Base-by-base conservation (phyloP, 1,140 invertebrate genomes). In the Drosophila neocordata region DNA sequence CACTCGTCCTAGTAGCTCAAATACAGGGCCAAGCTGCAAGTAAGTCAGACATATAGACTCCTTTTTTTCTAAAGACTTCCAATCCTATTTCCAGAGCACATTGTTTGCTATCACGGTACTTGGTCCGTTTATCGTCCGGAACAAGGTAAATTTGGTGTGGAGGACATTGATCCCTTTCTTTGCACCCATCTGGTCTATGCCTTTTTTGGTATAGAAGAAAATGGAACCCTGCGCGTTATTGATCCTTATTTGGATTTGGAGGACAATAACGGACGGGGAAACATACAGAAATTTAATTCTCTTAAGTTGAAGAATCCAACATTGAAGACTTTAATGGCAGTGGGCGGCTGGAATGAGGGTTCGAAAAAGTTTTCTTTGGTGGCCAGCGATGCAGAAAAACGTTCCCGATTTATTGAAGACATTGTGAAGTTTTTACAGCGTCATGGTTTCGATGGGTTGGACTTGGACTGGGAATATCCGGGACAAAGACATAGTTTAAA, bases 381-480 rank as follows among this genome's bases (percentile, higher is more conserved):
- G 73, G 94, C 93, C 4, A 90, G 75, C 1, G 92, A 93, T 62
- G 65, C 93, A 5, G 73, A 53, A 0, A 75, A 90, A n/a, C 93
- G 96, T 6, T 84, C 92, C 0, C 92, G 77, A n/a, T 95, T 96
- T 61, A 93, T 95, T 6, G 67, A 93, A 1, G 94, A 93, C 65
- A 93, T 94, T 1, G 91, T 95, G 0, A 68, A 92, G 0, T 95
- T 95, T 72, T 58, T 95, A 0, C 85, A 92, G 60, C 93, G 93
- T n/a, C 93, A 96, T 78, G 92, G 93, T 5, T 97, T 97, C 65
- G 95, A 97, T 91, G 96, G 96, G 0, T 92, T 97, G 1, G 96
- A 97, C 84, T 15, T 97, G 11, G 96, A 97, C 83, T 97, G 96
- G 96, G 96, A 97, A 69, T 96, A 96, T 79, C 96, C 96, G 0